Percentiles rank a stretch among this genome's conserved stretches.
phyloP scores from a whole-genome alignment of 2,113 vertebrate species.

The Bothrops jararaca region DNA sequence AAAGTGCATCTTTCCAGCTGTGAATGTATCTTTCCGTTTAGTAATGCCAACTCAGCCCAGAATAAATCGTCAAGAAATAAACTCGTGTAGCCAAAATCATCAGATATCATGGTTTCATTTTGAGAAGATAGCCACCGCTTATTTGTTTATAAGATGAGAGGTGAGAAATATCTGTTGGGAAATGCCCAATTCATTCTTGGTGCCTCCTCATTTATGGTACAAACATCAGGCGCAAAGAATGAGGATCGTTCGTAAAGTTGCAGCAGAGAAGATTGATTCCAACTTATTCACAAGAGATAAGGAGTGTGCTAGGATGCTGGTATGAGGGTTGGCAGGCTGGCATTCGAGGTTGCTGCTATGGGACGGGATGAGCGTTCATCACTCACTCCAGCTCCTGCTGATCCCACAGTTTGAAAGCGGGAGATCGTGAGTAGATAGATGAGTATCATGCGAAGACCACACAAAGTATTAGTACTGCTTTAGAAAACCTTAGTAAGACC shows the following conservation, averaged over 20 bases:
- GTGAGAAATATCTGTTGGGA: background rate
- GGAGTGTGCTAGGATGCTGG: too few relatives aligned
- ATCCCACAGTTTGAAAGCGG: background rate
- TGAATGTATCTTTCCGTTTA: slow-evolving; percentile 39
- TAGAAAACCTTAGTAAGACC: too few relatives aligned
- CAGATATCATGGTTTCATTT: slow-evolving; percentile 19
- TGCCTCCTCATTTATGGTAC: too few relatives aligned
- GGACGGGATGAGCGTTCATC: background rate
- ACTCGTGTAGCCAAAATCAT: slow-evolving; percentile 20
- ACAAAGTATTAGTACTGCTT: too few relatives aligned
- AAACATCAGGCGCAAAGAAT: too few relatives aligned
- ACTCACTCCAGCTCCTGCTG: background rate
- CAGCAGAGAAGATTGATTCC: background rate
- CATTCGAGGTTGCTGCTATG: background rate
- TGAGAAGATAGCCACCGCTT: background rate
- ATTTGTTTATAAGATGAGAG: background rate
- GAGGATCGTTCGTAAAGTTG: too few relatives aligned
- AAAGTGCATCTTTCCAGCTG: background rate
- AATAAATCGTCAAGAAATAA: slow-evolving; percentile 37
- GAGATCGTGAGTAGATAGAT: background rate
- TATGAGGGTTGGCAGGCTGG: background rate
- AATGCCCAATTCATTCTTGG: too few relatives aligned
- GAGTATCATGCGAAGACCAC: too few relatives aligned
- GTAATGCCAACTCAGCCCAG: slow-evolving; percentile 23
- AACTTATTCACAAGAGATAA: background rate